Conservation (phyloP, 2,888 invertebrate species). For the Suillia variegata region DNA sequence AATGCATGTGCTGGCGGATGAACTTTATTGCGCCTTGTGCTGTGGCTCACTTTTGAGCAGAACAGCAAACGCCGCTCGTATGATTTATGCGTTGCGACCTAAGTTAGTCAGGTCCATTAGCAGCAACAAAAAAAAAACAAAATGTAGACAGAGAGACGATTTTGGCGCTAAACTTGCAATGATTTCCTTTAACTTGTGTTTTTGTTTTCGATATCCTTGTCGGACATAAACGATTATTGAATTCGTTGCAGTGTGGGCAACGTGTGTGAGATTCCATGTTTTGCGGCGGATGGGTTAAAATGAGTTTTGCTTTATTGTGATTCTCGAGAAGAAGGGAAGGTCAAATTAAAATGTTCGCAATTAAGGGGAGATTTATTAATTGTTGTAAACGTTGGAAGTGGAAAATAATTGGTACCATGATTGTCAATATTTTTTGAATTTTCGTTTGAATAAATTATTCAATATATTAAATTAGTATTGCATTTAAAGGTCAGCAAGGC, state of each 20-base stretch:
- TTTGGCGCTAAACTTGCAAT: conserved; percentile 6
- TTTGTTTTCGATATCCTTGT: conserved; percentile 14
- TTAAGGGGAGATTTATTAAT: no score
- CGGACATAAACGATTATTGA: conserved; percentile 28
- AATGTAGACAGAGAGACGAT: not conserved
- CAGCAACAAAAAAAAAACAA: not conserved
- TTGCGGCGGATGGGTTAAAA: conserved; percentile 3
- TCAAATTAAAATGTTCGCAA: no score
- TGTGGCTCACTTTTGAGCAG: not conserved
- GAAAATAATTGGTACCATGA: no score
- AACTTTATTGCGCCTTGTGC: conserved; percentile 36
- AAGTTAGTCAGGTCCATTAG: conserved; percentile 27
- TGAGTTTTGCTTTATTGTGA: conserved; percentile 14
- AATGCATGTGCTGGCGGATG: conserved; percentile 18
- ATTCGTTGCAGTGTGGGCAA: conserved; percentile 9
- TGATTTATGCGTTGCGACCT: conserved; percentile 35
- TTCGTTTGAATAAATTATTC: no score
- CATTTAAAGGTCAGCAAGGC: no score
- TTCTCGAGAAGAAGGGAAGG: no score
- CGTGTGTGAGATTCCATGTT: not conserved
- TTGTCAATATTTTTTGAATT: no score
- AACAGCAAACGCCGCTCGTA: conserved; percentile 8
- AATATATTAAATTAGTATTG: no score
- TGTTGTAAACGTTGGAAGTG: no score
- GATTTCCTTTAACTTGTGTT: not conserved